Percentiles rank a stretch among this genome's conserved stretches.
These are phyloP conservation scores for Acanthosepion lycidas DNA, from an alignment of 2,888 invertebrate genomes.

Conservation along the genomic window DNA sequence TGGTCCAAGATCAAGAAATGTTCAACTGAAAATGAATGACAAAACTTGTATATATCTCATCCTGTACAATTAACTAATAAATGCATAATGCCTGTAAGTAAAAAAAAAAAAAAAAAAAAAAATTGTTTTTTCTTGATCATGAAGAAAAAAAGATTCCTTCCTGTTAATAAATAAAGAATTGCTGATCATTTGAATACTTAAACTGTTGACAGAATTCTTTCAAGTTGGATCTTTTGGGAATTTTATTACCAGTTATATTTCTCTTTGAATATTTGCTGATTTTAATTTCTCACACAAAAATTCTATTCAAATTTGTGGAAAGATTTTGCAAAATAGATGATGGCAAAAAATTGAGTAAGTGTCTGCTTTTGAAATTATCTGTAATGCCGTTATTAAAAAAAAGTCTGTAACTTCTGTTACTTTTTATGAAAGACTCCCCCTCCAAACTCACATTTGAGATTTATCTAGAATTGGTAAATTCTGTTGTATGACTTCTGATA, in stretches of 20 bases:
- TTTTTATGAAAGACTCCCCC: neutral
- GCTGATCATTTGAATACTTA: neutral
- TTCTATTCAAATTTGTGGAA: neutral
- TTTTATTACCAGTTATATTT: neutral
- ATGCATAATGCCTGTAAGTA: neutral
- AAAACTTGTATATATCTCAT: neutral
- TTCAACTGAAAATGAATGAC: neutral
- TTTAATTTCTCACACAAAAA: neutral
- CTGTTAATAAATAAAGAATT: neutral
- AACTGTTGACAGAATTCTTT: neutral
- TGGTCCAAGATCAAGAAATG: neutral
- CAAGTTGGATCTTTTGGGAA: neutral
- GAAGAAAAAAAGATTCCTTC: neutral
- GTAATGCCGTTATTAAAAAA: neutral
- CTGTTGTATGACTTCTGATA: neutral
- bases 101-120: too few relatives aligned
- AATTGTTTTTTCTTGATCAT: neutral
- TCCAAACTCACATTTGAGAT: neutral
- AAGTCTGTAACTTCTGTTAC: neutral
- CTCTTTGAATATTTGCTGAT: neutral
- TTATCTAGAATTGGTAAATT: neutral
- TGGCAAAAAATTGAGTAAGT: neutral
- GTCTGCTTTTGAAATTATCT: neutral
- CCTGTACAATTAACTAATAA: neutral
- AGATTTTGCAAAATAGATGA: neutral